Evolutionary conservation across 2,888 invertebrate species (phyloP).

Genomic region (Chrysolina haemoptera): DNA sequence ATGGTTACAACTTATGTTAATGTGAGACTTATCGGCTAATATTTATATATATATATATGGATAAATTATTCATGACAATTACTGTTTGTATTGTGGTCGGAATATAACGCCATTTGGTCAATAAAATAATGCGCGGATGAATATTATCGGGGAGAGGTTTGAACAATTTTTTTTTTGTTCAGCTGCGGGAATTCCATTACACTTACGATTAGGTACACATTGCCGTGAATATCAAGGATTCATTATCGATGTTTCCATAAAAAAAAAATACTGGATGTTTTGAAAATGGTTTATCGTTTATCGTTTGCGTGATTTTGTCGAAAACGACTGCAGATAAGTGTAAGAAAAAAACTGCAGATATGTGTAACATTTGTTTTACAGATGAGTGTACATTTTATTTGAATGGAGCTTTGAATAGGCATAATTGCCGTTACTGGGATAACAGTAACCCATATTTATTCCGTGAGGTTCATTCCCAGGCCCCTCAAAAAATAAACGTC

Average conservation of each 20-base stretch:
- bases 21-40: conserved; percentile 43
- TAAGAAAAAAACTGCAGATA: no score
- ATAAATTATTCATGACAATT: conserved; percentile 46
- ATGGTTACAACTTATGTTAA: conserved; percentile 45
- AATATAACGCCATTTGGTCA: conserved; percentile 12
- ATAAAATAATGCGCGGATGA: conserved; percentile 24
- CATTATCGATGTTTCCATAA: neutral
- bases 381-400: no score
- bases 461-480: no score
- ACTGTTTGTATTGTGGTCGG: conserved; percentile 49
- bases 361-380: no score
- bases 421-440: no score
- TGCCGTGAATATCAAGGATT: neutral
- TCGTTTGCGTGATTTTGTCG: no score
- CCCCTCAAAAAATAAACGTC: no score
- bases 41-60: conserved; percentile 23
- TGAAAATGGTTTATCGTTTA: no score
- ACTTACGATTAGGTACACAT: conserved; percentile 8
- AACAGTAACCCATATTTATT: no score
- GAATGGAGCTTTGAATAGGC: no score
- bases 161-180: neutral
- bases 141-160: conserved; percentile 6
- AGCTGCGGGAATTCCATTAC: conserved; percentile 1
- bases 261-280: neutral
- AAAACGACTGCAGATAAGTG: no score